Evolutionary conservation across 2,797 vertebrate genomes (phyloP).

Genomic region (Pseudocheirus occidentalis): DNA sequence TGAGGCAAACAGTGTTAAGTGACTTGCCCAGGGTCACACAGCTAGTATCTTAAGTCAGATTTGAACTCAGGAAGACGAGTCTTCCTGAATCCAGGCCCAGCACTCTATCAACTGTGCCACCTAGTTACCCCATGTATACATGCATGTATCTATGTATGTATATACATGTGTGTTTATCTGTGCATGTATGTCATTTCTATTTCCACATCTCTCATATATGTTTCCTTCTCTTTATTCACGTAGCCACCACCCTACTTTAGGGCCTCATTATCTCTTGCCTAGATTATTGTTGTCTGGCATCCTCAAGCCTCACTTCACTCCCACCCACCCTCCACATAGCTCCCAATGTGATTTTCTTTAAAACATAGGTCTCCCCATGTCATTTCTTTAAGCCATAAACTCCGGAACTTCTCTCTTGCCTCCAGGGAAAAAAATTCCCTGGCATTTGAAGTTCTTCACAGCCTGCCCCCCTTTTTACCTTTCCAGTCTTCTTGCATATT

Average conservation of each 20-base stretch:
- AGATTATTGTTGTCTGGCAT: not conserved
- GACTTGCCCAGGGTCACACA: not conserved
- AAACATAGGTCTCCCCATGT: not conserved
- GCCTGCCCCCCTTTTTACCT: not conserved
- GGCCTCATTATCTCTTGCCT: not conserved
- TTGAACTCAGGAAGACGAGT: not conserved
- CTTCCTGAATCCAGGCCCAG: not conserved
- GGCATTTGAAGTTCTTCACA: not conserved
- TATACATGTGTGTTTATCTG: not conserved
- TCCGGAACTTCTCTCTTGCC: not conserved
- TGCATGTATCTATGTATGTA: too few species aligned
- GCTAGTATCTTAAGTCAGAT: not conserved
- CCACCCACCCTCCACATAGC: not conserved
- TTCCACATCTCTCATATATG: too few species aligned
- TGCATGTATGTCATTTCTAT: not conserved
- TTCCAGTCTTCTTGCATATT: not conserved
- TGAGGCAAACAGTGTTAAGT: not conserved
- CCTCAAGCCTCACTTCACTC: not conserved
- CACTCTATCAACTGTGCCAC: not conserved
- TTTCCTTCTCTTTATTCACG: too few species aligned
- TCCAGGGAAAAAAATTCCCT: not conserved
- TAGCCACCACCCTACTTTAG: not conserved
- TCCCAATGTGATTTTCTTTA: not conserved
- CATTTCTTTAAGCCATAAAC: not conserved
- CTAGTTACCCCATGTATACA: not conserved